These are phyloP conservation scores for Eolophus roseicapilla DNA, from an alignment of 2,113 vertebrate genomes.

Conservation along the genomic window DNA sequence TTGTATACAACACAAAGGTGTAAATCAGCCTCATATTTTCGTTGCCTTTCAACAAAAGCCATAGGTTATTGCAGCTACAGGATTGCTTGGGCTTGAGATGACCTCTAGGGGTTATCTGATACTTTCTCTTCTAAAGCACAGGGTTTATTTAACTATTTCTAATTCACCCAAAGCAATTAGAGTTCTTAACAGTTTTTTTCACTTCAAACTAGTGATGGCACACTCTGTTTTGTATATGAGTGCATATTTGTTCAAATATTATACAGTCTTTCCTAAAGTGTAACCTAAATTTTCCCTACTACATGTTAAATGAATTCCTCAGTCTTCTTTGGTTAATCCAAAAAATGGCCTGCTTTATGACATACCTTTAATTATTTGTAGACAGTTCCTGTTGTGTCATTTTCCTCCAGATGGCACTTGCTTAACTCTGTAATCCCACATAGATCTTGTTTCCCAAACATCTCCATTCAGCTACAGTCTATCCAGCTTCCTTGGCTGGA, in stretches of 20 bases:
- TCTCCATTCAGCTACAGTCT: not conserved
- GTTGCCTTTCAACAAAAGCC: not conserved
- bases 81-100: slow-evolving; percentile 2
- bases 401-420: not conserved
- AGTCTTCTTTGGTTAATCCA: slow-evolving; percentile 38
- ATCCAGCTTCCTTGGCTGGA: not conserved
- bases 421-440: not conserved
- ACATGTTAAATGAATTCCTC: not conserved
- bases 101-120: slow-evolving; percentile 38
- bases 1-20: not conserved
- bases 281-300: slow-evolving; percentile 33
- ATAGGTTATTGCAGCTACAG: not conserved
- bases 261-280: not conserved
- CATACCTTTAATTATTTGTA: slow-evolving; percentile 52
- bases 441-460: not conserved
- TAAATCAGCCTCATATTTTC: not conserved
- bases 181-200: not conserved
- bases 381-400: slow-evolving; percentile 25
- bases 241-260: not conserved
- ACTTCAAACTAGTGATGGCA: not conserved
- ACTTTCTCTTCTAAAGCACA: not conserved
- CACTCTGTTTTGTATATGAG: not conserved
- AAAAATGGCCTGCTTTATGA: slow-evolving; percentile 41
- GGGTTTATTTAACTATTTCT: slow-evolving; percentile 6
- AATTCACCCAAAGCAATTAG: not conserved